phyloP scores from a whole-genome alignment of 1,140 invertebrate species.

The Zaprionus ghesquierei region DNA sequence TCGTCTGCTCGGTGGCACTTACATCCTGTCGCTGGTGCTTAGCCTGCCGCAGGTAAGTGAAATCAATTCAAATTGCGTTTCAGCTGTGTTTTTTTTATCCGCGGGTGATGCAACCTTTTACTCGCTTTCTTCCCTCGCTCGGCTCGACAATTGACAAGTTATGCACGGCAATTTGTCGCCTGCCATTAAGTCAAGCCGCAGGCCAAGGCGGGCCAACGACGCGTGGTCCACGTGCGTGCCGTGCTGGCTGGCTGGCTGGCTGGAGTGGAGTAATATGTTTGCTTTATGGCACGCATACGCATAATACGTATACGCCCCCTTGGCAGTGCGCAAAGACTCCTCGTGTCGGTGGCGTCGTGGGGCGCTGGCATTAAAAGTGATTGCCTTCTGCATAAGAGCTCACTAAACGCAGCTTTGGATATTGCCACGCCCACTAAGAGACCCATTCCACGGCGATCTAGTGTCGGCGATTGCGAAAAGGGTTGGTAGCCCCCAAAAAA shows the following conservation, averaged over 20 bases:
- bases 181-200: constrained; percentile 43
- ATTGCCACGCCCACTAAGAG: constrained; percentile 36
- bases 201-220: not conserved
- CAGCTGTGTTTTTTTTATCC: not conserved
- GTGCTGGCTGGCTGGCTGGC: too few species aligned
- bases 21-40: constrained; percentile 88
- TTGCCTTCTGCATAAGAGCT: constrained; percentile 66
- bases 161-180: constrained; percentile 45
- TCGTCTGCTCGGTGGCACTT: constrained; percentile 86
- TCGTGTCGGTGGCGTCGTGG: constrained; percentile 38
- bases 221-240: constrained; percentile 10
- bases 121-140: not conserved
- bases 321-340: constrained; percentile 59
- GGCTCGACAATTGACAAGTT: constrained; percentile 12
- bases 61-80: not conserved
- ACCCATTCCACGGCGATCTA: constrained; percentile 6
- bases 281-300: constrained; percentile 72
- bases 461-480: constrained; percentile 11
- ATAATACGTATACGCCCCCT: constrained; percentile 24
- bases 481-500: not conserved
- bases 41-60: constrained; percentile 91
- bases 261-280: constrained; percentile 66
- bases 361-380: constrained; percentile 67
- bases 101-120: not conserved
- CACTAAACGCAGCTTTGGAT: constrained; percentile 61